Conservation (phyloP, 2,113 vertebrate genomes). For the Ceyx melanurus region DNA sequence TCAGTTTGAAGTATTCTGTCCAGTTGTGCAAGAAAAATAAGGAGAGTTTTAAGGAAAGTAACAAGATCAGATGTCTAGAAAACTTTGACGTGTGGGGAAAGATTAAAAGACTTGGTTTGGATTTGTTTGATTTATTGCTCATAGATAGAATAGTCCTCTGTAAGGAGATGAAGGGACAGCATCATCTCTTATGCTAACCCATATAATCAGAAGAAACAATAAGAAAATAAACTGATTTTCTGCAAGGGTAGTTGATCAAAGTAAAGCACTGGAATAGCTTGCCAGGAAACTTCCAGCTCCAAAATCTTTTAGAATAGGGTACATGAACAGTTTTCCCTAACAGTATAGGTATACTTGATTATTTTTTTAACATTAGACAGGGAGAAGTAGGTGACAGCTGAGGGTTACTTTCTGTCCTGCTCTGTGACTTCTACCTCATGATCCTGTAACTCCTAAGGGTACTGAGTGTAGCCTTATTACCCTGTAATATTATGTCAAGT, state of each 20-base stretch:
- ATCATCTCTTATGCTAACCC: neutral
- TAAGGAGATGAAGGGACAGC: neutral
- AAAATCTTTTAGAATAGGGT: neutral
- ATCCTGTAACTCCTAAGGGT: neutral
- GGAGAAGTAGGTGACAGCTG: neutral
- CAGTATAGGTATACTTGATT: accelerated
- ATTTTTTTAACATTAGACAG: neutral
- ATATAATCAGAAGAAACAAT: neutral
- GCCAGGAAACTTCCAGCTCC: neutral
- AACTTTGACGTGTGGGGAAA: neutral
- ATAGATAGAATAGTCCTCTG: neutral
- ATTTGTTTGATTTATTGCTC: neutral
- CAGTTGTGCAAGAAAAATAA: neutral
- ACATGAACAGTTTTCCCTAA: neutral
- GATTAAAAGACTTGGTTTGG: neutral
- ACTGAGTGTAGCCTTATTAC: neutral
- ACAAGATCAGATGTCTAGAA: neutral
- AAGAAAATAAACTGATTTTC: neutral
- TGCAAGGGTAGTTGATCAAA: neutral
- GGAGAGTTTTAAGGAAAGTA: neutral
- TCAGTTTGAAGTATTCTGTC: neutral
- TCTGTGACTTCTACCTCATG: neutral
- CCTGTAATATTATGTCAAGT: neutral
- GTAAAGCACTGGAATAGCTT: neutral
- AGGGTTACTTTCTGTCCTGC: neutral